A percentile compares a stretch with the other conserved stretches of the same genome.
Conservation (phyloP, 2,113 vertebrate species). For the Mionectes macconnelli region DNA sequence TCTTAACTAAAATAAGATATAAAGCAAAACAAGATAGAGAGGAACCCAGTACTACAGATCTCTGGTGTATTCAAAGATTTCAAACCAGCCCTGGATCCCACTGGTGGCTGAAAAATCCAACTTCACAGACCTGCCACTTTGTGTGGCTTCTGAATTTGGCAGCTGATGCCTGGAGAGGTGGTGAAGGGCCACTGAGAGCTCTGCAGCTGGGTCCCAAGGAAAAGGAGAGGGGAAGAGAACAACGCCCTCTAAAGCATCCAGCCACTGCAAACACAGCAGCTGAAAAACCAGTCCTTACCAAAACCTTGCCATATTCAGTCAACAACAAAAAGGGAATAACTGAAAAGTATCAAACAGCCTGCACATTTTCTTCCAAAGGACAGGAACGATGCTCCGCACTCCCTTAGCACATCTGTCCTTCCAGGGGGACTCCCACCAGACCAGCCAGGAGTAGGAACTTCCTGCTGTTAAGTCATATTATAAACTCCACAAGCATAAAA, state of each 20-base stretch:
- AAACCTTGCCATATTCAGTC: background rate
- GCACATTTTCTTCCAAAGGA: rapidly evolving
- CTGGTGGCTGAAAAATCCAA: background rate
- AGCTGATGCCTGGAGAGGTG: rapidly evolving
- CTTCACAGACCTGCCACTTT: background rate
- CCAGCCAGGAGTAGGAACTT: background rate
- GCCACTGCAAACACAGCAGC: background rate
- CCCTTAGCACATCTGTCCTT: background rate
- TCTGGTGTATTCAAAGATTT: background rate
- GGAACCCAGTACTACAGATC: background rate
- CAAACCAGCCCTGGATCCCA: background rate
- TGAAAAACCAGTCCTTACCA: background rate
- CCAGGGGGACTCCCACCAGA: background rate
- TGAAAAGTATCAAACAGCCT: background rate
- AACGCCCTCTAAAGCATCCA: background rate
- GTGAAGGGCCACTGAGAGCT: rapidly evolving
- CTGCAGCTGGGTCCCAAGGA: background rate
- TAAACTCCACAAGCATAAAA: background rate
- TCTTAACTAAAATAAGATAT: background rate
- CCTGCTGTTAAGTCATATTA: background rate
- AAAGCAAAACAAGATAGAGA: background rate
- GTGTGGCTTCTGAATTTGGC: background rate
- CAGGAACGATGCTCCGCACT: background rate
- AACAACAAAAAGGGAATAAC: background rate
- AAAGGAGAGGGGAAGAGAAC: background rate